These are phyloP conservation scores for Lepisosteus osseus DNA, from an alignment of 2,113 vertebrate genomes.

Conservation along the genomic window DNA sequence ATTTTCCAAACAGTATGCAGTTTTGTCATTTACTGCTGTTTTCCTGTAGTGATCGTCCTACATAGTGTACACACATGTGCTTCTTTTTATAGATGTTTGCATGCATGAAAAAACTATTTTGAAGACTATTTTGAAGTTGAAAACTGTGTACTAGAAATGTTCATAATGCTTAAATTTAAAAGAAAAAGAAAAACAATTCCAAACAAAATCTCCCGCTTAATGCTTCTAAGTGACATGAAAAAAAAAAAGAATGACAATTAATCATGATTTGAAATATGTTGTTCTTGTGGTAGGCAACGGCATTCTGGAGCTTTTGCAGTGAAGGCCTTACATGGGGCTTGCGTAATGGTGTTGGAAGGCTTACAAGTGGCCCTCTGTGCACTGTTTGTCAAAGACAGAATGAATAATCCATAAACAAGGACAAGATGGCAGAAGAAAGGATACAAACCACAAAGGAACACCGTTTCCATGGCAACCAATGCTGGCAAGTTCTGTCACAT, in stretches of 20 bases:
- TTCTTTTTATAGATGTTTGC: no score
- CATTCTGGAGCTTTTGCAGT: neutral
- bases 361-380: constrained; percentile 24
- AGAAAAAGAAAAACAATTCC: neutral
- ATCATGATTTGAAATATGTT: neutral
- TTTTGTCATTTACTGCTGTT: no score
- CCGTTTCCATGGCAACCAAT: constrained; percentile 51
- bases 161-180: neutral
- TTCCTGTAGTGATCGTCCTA: no score
- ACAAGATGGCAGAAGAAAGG: constrained; percentile 21
- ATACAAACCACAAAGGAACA: constrained; percentile 33
- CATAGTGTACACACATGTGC: no score
- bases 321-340: constrained; percentile 22
- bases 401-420: constrained; percentile 58
- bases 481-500: constrained; percentile 49
- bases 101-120: no score
- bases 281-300: no score
- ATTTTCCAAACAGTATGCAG: no score
- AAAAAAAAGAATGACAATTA: neutral
- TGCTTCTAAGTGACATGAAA: neutral
- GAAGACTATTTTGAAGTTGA: no score
- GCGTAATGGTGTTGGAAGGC: constrained; percentile 11
- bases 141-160: no score
- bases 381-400: constrained; percentile 28
- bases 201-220: neutral